Percentiles rank a stretch among this genome's conserved stretches.
Conservation (phyloP, 2,113 vertebrate species). For the Clupea harengus region DNA sequence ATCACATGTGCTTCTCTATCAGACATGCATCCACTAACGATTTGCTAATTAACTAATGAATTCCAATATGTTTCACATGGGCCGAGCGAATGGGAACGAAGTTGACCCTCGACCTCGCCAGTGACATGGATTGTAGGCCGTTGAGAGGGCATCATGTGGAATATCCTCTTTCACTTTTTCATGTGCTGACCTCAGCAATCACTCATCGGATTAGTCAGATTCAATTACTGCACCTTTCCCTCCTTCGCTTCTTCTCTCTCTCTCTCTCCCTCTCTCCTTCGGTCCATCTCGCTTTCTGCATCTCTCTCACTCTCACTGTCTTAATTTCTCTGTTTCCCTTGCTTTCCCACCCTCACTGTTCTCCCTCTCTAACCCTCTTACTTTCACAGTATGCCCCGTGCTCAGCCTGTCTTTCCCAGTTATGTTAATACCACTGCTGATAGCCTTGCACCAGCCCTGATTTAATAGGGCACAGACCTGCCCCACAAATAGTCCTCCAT, state of each 20-base stretch:
- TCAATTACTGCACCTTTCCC: neutral
- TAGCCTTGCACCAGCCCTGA: neutral
- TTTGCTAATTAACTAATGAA: conserved; percentile 3
- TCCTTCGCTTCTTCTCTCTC: neutral
- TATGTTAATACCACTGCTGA: neutral
- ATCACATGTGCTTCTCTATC: neutral
- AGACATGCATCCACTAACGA: neutral
- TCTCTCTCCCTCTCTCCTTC: neutral
- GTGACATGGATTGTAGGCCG: neutral
- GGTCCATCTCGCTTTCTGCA: neutral
- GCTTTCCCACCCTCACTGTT: neutral
- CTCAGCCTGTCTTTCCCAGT: neutral
- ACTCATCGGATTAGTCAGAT: neutral
- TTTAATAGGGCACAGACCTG: neutral
- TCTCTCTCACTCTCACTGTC: neutral
- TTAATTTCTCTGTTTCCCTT: neutral
- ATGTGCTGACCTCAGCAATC: conserved; percentile 12
- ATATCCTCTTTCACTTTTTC: conserved; percentile 13
- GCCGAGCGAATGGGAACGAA: neutral
- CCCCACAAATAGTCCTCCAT: neutral
- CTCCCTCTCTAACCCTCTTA: neutral
- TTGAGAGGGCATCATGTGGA: conserved; percentile 1
- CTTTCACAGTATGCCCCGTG: neutral
- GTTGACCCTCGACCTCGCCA: neutral
- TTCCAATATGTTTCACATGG: conserved; percentile 11